Base-by-base conservation (phyloP, 64 coral and sea anemone species). In the Catalaphyllia jardinei region DNA sequence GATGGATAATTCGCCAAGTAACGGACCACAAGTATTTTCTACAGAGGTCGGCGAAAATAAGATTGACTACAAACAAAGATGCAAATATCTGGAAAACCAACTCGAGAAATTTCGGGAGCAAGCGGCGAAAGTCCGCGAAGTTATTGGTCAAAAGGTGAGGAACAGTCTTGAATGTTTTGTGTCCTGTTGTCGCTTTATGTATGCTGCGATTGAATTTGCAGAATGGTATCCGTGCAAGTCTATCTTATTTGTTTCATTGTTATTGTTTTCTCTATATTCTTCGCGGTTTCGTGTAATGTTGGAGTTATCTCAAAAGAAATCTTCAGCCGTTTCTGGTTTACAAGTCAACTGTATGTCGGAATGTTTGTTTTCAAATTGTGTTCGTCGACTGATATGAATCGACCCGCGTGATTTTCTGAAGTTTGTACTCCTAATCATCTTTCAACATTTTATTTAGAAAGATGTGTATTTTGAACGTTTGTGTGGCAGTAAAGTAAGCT, bases 81-180 rank as follows among this genome's bases (percentile, higher is more conserved):
- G 90, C 80, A 77, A 76, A 75, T 84, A 60, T 87, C 60, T 92
- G 63, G 90, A 92, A 92, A 74, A 29, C 55, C 90, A 92, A 81
- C 80, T 92, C 29, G 90, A 80, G 59, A 80, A 74, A 71, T 92
- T 92, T 60, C 60, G 84, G 69, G 90, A 92, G 86, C 90, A 92
- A 49, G 90, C 90, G 24, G 31, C 83, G 29, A 92, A 92, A 87
- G 90, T 92, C 29, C 90, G 90, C n/a, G 90, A 92, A 87, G 90
- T 87, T 59, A 87, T 92, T 31, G 83, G 90, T 60, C 82, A 87
- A 55, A 92, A 92, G 84, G 90, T 92, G 79, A 65, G 38, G 33
- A 46, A 42, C 38, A 71, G 71, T 35, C 54, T 87, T 87, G 42
- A 46, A 67, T 69, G 62, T 69, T 69, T 28, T 82, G 52, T 60